Base-by-base conservation (phyloP, 2,888 invertebrate species). In the Geophilus truncorum region DNA sequence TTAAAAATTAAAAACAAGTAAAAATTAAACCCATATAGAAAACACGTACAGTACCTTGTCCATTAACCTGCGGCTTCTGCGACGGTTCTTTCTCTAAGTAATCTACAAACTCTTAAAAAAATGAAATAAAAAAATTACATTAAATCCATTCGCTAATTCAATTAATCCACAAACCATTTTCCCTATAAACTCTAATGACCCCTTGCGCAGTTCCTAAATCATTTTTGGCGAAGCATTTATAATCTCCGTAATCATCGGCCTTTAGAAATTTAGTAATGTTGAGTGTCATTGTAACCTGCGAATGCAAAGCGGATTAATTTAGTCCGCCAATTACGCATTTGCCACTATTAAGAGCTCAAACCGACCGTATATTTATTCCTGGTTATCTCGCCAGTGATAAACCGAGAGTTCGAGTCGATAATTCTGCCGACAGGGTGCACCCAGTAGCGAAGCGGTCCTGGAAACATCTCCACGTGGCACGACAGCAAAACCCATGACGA, bases 381-480 rank as follows among this genome's bases (percentile, higher is more conserved):
- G 18, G 18, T 25, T 21, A 30, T 3, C 79, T 70, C 30, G 28
- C 7, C 18, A 28, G 23, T 28, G 45, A 78, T 18, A 21, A 45
- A 32, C 25, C 45, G 40, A 23, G 36, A 36, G 45, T 89, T 88
- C 86, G 83, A 87, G 86, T 94, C 94, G 7, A 95, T 87, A 9
- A 94, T 90, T 32, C 92, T 89, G 1, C 93, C 94, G 84, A 94
- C 93, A 3, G 90, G 90, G 21, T 91, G 89, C 85, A 95, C 94
- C 96, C 96, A 96, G 84, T 94, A 94, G 78, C 93, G 90, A 0
- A 94, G 91, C 0, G 95, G 92, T 84, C 93, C 93, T 0, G 96
- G 96, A 88, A 92, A 95, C 0, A 95, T 94, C 88, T 96, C 95
- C 30, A 95, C 92, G 87, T 93, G 93, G 85, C 96, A 95, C 82